These are phyloP conservation scores for Phasianus colchicus DNA, from an alignment of 2,113 vertebrate species.

Conservation along the genomic window DNA sequence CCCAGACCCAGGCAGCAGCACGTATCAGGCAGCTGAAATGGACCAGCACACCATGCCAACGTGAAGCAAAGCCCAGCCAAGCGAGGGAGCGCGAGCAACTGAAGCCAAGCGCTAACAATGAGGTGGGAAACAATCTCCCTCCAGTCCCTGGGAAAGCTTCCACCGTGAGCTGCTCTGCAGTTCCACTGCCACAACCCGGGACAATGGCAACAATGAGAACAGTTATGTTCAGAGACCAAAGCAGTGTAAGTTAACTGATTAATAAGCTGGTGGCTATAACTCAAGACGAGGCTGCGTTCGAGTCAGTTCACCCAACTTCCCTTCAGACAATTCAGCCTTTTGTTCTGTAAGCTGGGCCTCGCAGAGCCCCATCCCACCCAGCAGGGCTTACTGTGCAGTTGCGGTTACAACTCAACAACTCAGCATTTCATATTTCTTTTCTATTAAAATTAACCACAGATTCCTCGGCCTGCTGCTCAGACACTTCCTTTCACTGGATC, in stretches of 20 bases:
- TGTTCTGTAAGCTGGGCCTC: neutral
- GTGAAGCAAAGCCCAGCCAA: neutral
- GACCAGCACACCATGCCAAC: neutral
- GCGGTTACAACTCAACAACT: neutral
- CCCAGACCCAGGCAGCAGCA: neutral
- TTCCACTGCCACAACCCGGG: neutral
- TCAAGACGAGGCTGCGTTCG: constrained; percentile 55
- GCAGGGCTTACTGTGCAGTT: neutral
- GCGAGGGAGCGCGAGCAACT: fast-evolving
- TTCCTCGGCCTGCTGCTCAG: neutral
- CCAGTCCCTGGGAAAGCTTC: neutral
- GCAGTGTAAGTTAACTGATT: constrained; percentile 23
- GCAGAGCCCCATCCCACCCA: neutral
- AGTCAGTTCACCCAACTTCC: neutral
- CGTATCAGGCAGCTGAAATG: neutral
- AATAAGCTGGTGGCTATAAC: constrained; percentile 14
- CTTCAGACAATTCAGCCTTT: constrained; percentile 34
- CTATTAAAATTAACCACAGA: neutral
- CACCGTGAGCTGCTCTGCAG: neutral
- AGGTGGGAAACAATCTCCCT: neutral
- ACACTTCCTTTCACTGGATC: neutral
- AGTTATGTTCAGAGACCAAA: constrained; percentile 15
- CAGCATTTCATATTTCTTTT: neutral
- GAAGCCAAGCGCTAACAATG: neutral
- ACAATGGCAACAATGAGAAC: neutral